Percentiles rank a stretch among this genome's conserved stretches.
These are phyloP conservation scores for Sibirionetta formosa DNA, from an alignment of 2,797 vertebrate species.

Conservation along the genomic window DNA sequence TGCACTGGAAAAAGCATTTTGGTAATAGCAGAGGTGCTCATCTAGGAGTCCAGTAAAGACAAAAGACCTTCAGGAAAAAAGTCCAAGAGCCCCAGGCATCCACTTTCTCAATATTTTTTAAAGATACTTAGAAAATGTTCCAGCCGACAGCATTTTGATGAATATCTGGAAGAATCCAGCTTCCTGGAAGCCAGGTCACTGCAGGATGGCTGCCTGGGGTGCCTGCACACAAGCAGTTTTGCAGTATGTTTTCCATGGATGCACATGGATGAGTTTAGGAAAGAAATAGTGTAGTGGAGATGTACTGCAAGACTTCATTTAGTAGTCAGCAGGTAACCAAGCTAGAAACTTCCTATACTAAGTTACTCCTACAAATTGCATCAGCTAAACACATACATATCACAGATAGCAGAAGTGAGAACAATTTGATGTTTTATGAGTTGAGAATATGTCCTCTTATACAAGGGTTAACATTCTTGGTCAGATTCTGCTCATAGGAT, in stretches of 20 bases:
- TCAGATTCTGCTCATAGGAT: background rate
- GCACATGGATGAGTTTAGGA: background rate
- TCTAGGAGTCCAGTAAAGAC: background rate
- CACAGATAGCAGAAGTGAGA: background rate
- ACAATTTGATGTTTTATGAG: background rate
- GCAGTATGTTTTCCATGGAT: background rate
- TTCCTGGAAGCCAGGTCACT: background rate
- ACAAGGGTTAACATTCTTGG: rapidly evolving
- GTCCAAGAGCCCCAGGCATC: background rate
- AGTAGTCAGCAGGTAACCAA: background rate
- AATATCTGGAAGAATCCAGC: background rate
- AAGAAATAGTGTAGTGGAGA: background rate
- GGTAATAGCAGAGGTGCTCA: background rate
- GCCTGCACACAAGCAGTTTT: background rate
- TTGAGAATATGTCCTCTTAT: background rate
- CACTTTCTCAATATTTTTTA: background rate
- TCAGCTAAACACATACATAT: background rate
- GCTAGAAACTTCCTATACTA: background rate
- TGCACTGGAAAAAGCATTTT: background rate
- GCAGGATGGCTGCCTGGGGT: background rate
- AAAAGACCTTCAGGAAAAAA: background rate
- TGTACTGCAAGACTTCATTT: background rate
- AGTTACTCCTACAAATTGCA: background rate
- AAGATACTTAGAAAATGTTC: background rate
- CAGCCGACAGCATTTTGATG: background rate